Conservation (phyloP, 2,888 invertebrate genomes). For the Dynastes grantii region DNA sequence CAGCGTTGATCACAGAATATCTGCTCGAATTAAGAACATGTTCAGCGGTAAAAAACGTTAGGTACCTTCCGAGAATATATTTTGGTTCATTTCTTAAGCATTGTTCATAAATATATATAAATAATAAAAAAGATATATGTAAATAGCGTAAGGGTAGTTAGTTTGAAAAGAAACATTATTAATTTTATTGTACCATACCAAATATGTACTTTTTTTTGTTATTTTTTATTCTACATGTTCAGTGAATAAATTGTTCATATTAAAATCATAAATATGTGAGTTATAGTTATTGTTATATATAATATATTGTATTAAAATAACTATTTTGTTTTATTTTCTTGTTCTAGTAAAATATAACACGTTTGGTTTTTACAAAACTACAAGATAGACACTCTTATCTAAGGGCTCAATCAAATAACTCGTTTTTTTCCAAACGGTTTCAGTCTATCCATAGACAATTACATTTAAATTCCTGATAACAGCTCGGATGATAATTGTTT, state of each 20-base stretch:
- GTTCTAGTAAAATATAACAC: not conserved
- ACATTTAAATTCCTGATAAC: no score
- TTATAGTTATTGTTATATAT: constrained; percentile 45
- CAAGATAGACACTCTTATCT: no score
- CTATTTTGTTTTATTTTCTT: not conserved
- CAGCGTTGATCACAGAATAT: constrained; percentile 73
- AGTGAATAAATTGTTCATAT: constrained; percentile 34
- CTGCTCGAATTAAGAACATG: constrained; percentile 76
- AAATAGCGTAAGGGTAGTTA: constrained; percentile 36
- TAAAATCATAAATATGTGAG: constrained; percentile 22
- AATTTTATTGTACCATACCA: constrained; percentile 44
- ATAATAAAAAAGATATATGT: constrained; percentile 33
- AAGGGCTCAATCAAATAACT: no score
- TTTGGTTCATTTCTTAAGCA: constrained; percentile 14
- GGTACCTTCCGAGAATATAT: not conserved
- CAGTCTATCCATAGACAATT: no score
- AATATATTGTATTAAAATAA: constrained; percentile 43
- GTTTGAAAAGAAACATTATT: constrained; percentile 10
- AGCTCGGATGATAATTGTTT: no score
- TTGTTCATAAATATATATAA: constrained; percentile 40
- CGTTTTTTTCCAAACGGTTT: no score
- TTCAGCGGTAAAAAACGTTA: constrained; percentile 71
- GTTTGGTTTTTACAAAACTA: not conserved
- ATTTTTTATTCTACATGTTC: constrained; percentile 39
- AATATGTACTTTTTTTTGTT: constrained; percentile 36